Conservation (phyloP, 2,113 vertebrate species). For the Pachyramphus minor region DNA sequence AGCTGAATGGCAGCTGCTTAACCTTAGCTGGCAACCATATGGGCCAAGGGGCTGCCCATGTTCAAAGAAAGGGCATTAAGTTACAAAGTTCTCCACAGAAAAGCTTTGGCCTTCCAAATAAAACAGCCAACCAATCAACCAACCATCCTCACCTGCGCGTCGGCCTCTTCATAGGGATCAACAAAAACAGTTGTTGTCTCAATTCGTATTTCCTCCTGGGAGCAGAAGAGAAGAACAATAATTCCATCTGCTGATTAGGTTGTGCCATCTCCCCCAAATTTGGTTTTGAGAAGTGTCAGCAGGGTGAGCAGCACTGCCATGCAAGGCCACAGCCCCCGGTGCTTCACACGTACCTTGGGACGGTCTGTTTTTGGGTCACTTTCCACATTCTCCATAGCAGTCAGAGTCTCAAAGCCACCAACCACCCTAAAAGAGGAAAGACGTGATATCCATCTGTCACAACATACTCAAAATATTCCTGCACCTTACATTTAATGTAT, state of each 20-base stretch:
- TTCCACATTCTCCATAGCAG: conserved; percentile 96
- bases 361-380: conserved; percentile 92
- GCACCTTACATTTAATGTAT: neutral
- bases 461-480: neutral
- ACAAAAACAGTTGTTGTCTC: conserved; percentile 86
- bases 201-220: conserved; percentile 88
- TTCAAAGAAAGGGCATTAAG: neutral
- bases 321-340: neutral
- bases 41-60: neutral
- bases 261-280: neutral
- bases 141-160: conserved; percentile 81
- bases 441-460: neutral
- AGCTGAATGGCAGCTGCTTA: neutral
- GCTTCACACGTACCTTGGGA: conserved; percentile 81
- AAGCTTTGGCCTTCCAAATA: neutral
- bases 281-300: neutral
- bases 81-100: neutral
- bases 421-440: conserved; percentile 80
- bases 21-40: neutral
- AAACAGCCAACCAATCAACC: neutral
- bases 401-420: conserved; percentile 92
- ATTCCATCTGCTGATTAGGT: neutral
- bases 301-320: neutral
- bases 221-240: neutral
- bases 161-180: conserved; percentile 94